These are phyloP conservation scores for Chrysolina haemoptera DNA, from an alignment of 2,888 invertebrate species.

Conservation along the genomic window DNA sequence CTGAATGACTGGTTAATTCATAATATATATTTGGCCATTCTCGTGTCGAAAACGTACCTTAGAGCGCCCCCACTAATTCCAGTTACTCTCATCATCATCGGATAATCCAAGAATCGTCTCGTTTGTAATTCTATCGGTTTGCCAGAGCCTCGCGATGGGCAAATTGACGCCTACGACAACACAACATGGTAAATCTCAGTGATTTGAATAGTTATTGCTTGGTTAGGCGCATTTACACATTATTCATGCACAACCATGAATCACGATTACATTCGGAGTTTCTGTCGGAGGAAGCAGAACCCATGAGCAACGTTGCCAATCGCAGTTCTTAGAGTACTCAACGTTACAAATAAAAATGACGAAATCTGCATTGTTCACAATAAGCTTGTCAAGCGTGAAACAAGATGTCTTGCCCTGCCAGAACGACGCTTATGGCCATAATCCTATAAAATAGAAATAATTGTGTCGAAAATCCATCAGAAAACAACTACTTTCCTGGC, in stretches of 20 bases:
- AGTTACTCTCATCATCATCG: not conserved
- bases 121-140: constrained; percentile 10
- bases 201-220: constrained; percentile 14
- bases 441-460: too few species aligned
- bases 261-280: not conserved
- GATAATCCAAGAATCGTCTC: constrained; percentile 11
- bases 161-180: constrained; percentile 7
- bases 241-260: not conserved
- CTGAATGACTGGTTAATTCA: too few species aligned
- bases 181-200: not conserved
- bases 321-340: too few species aligned
- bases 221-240: not conserved
- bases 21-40: not conserved
- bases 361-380: too few species aligned
- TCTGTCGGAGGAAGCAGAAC: not conserved
- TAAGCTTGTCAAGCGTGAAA: too few species aligned
- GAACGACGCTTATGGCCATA: too few species aligned
- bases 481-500: too few species aligned
- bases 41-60: not conserved
- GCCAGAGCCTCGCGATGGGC: not conserved
- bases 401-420: too few species aligned
- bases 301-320: too few species aligned
- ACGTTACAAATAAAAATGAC: too few species aligned
- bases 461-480: too few species aligned
- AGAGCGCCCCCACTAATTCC: constrained; percentile 3